Conservation (phyloP, 2,888 invertebrate genomes). For the Sisyra terminalis region DNA sequence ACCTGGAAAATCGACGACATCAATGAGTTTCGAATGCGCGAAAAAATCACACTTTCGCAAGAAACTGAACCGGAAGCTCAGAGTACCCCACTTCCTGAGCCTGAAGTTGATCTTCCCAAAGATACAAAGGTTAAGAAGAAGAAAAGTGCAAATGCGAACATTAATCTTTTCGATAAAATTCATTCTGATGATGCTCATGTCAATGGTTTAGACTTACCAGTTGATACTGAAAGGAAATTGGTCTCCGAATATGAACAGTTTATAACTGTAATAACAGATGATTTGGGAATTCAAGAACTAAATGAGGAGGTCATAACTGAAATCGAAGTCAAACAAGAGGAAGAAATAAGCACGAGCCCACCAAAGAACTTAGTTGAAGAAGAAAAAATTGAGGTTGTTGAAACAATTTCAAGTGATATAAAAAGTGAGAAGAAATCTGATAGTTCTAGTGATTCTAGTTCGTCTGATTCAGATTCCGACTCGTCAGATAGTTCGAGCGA, state of each 20-base stretch:
- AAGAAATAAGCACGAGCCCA: constrained; percentile 9
- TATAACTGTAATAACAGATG: constrained; percentile 31
- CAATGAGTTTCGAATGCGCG: constrained; percentile 10
- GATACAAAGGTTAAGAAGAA: constrained; percentile 8
- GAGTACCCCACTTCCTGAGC: not conserved
- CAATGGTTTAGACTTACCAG: not conserved
- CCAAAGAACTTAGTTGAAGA: too few relatives aligned
- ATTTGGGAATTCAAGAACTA: constrained; percentile 17
- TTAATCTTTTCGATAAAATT: too few relatives aligned
- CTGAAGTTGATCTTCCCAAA: not conserved
- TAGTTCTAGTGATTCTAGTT: constrained; percentile 13
- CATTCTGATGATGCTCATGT: too few relatives aligned
- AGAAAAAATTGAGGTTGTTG: constrained; percentile 1
- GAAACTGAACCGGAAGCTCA: not conserved
- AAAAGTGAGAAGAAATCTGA: constrained; percentile 2
- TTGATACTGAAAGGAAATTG: constrained; percentile 18
- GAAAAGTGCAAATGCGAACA: constrained; percentile 4
- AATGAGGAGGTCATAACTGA: constrained; percentile 8
- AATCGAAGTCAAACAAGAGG: constrained; percentile 1
- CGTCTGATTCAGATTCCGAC: constrained; percentile 11
- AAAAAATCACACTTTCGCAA: constrained; percentile 6
- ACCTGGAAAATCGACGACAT: constrained; percentile 8
- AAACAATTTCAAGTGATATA: not conserved
- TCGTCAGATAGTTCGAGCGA: constrained; percentile 13
- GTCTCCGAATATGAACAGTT: constrained; percentile 39